phyloP scores from a whole-genome alignment of 2,888 invertebrate genomes.

The Acanthosepion lycidas region DNA sequence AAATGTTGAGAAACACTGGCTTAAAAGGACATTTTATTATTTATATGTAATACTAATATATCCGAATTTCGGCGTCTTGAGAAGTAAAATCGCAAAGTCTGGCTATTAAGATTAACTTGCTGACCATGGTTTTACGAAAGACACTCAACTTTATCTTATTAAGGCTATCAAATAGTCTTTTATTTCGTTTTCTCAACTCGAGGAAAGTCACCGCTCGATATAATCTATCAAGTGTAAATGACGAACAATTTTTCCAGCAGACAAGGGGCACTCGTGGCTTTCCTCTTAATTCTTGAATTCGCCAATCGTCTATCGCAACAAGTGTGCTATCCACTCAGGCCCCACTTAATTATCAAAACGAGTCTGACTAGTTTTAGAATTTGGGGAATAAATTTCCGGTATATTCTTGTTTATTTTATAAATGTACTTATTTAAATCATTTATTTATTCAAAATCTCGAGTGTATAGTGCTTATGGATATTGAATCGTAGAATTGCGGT shows the following conservation, averaged over 20 bases:
- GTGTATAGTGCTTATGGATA: background rate
- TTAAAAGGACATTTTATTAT: too few relatives aligned
- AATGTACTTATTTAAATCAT: background rate
- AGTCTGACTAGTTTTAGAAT: background rate
- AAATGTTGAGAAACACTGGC: too few relatives aligned
- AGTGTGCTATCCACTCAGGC: background rate
- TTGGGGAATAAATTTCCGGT: background rate
- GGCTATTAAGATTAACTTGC: too few relatives aligned
- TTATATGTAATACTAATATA: too few relatives aligned
- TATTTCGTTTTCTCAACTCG: background rate
- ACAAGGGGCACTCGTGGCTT: background rate
- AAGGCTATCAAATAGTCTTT: background rate
- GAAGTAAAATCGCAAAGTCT: too few relatives aligned
- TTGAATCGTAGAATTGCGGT: background rate
- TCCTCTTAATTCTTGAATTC: background rate
- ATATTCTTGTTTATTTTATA: background rate
- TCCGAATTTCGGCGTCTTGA: too few relatives aligned
- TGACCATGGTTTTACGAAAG: background rate
- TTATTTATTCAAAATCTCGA: background rate
- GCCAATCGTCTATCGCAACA: background rate
- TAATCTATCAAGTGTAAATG: background rate
- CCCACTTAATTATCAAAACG: background rate
- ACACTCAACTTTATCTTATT: background rate
- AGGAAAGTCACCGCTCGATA: background rate
- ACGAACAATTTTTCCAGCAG: background rate